A percentile compares a stretch with the other conserved stretches of the same genome.
Evolutionary conservation across 2,888 invertebrate genomes (phyloP).

Genomic region (Vandiemenella viatica): DNA sequence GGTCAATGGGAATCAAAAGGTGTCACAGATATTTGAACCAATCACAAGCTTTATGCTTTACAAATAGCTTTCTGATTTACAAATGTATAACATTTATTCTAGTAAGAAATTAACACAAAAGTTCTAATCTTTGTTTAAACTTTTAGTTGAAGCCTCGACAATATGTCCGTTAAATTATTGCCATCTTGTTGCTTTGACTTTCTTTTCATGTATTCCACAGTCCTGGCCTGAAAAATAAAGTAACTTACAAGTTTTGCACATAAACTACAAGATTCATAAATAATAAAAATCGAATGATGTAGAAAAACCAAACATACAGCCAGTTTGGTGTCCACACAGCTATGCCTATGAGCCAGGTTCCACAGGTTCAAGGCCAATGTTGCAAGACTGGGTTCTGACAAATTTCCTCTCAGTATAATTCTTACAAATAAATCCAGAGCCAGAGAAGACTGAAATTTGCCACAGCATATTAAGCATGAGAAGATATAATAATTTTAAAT

Average conservation of each 20-base stretch:
- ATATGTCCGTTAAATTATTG: conserved; percentile 10
- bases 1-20: no score
- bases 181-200: conserved; percentile 11
- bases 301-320: conserved; percentile 25
- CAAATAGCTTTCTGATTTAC: no score
- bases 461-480: conserved; percentile 10
- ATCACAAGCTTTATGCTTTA: no score
- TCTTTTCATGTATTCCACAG: conserved; percentile 20
- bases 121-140: no score
- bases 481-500: conserved; percentile 1
- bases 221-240: conserved; percentile 22
- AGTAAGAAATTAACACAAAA: no score
- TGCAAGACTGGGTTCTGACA: conserved; percentile 42
- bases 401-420: conserved; percentile 47
- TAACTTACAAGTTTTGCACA: background rate
- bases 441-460: conserved; percentile 42
- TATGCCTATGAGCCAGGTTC: conserved; percentile 57
- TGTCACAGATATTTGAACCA: no score
- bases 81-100: no score
- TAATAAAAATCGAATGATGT: background rate
- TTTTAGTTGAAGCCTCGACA: conserved; percentile 12
- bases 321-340: conserved; percentile 36
- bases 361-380: conserved; percentile 66
- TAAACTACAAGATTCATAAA: background rate
- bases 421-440: conserved; percentile 59